Evolutionary conservation across 2,797 vertebrate genomes (phyloP).

Genomic region (Etheostoma nigrum): DNA sequence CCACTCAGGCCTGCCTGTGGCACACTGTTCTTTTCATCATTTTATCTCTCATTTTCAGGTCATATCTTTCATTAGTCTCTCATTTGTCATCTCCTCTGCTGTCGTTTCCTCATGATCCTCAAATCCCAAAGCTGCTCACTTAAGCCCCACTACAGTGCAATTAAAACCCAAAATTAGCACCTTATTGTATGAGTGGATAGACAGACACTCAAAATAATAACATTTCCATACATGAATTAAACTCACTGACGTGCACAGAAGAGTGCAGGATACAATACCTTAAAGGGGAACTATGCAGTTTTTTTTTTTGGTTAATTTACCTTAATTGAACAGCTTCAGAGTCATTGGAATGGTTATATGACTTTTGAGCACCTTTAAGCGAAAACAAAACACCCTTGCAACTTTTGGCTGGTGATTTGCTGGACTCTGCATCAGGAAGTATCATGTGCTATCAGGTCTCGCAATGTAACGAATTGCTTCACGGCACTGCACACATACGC

Average conservation of each 20-base stretch:
- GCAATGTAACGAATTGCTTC: too few species aligned
- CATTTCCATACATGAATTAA: constrained; percentile 17
- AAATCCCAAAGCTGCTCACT: constrained; percentile 26
- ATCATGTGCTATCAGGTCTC: too few species aligned
- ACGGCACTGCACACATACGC: too few species aligned
- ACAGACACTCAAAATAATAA: constrained; percentile 40
- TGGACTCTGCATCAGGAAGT: too few species aligned
- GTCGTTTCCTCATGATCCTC: constrained; percentile 21
- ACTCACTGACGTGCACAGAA: not conserved
- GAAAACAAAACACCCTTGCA: too few species aligned
- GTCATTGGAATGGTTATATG: too few species aligned
- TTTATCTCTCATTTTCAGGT: constrained; percentile 62
- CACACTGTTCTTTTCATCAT: constrained; percentile 54
- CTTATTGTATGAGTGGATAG: constrained; percentile 31
- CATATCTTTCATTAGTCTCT: constrained; percentile 47
- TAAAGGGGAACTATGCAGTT: not conserved
- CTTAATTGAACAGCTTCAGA: too few species aligned
- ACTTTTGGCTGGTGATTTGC: too few species aligned
- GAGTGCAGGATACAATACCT: not conserved
- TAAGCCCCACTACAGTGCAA: constrained; percentile 35
- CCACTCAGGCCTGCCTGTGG: constrained; percentile 53
- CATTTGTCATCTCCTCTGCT: constrained; percentile 38
- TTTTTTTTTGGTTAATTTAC: too few species aligned
- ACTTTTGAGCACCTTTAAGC: too few species aligned
- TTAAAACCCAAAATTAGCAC: constrained; percentile 53